Base-by-base conservation (phyloP, 2,888 invertebrate species). In the Crepidodera aurea region DNA sequence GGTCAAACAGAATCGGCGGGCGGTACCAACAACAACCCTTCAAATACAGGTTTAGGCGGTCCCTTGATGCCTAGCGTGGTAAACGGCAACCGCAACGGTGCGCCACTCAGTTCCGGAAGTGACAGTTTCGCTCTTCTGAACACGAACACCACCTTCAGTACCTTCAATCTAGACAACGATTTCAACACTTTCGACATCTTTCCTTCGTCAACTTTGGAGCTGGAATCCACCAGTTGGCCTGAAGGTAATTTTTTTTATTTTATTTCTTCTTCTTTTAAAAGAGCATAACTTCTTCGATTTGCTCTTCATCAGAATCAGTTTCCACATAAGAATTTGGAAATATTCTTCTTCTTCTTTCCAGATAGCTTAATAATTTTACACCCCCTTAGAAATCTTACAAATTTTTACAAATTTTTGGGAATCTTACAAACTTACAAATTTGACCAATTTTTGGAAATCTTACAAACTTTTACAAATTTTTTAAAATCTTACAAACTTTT, bases 61-160 rank as follows among this genome's bases (percentile, higher is more conserved):
- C 91, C 91, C 16, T 81, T 90, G 68, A 89, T 91, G 90, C 87
- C 90, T 55, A 88, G 86, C 69, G 85, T 90, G 66, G 85, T 89
- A 69, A 91, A 91, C 82, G 91, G 91, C 57, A 75, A 79, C 7
- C 68, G 83, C 55, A 84, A 84, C 67, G 73, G 71, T 15, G 72
- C 72, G 19, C 67, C 72, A 59, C 73, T 66, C 58, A 74, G 62
- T 63, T 72, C 76, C 15, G 77, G 75, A 66, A 76, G 75, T 65
- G 76, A 78, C 65, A 73, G 71, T 57, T 74, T 76, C 61, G 74
- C 73, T 57, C 70, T 75, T 39, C 65, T 71, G 19, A 70, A 65
- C 60, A 65, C 66, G 40, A 73, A 65, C 67, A 60, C 72, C 16
- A 58, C 68, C 56, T 60, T 64, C 60, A 54, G 65, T 57, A 34